Base-by-base conservation (phyloP, 2,888 invertebrate genomes). In the Thymelicus sylvestris region DNA sequence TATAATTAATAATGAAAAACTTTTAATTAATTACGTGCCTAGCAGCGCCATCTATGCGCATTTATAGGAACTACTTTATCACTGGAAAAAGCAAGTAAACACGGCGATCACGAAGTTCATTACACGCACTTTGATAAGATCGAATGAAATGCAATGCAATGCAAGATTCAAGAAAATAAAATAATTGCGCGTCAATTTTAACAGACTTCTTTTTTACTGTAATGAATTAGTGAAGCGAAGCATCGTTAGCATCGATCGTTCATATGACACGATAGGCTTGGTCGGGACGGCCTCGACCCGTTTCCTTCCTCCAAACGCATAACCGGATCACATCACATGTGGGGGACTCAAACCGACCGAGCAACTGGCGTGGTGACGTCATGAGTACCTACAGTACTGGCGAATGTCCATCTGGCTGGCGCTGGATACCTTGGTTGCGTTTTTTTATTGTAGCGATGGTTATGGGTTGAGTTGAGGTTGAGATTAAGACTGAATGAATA, bases 311-410 rank as follows among this genome's bases (percentile, higher is more conserved):
- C 75, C 71, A 74, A 74, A 74, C 75, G 76, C 71, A 79, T 81
- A 86, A 86, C 86, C 86, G 84, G 86, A 83, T 83, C 83, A 82
- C 80, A 68, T 78, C 63, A 57, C 55, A 80, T 77, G 77, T 75
- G 75, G 67, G 73, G 73, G 63, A 66, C 67, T 38, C 47, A 47
- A 66, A 44, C 55, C 57, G 47, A 66, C 66, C 24, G 47, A 57
- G 44, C 61, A 52, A 67, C 66, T 66, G 66, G 41, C 61, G 44
- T 38, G 52, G 4, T 62, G 41, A 67, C 67, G 67, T 67, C 67
- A 67, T 52, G n/a, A 55, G 15, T 61, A 31, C 31, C 60, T 60
- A 67, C 48, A n/a, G n/a, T 65, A 39, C 38, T 6, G 55, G 55
- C 19, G 39, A 59, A 41, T 60, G 39, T 60, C 60, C 60, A 60